Base-by-base conservation (phyloP, 2,797 vertebrate genomes). In the Gymnodraco acuticeps region DNA sequence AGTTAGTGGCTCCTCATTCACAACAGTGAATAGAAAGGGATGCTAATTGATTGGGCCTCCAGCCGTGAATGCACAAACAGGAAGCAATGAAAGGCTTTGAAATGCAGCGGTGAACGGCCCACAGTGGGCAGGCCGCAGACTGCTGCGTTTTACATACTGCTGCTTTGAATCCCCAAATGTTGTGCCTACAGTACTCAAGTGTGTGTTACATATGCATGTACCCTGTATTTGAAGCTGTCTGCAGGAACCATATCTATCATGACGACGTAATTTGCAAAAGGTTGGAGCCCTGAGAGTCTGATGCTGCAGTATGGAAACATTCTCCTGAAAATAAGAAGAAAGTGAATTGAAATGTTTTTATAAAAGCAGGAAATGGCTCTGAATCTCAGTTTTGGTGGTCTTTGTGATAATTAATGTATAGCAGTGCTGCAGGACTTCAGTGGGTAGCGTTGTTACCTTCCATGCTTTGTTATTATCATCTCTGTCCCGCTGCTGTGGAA, bases 261-360 rank as follows among this genome's bases (percentile, higher is more conserved):
- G 87, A 97, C 80, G 75, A 96, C 90, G 56, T 97, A 97, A 58
- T 94, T 95, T 42, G 92, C 87, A 50, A 94, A 95, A 0, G 95
- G 95, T 67, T 95, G 92, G 77, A 97, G 92, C 5, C 96, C 96
- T 1, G 92, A 93, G 0, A 96, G 76, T 42, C 91, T 92, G 89
- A 97, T 84, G 80, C 94, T 96, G 91, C 96, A 96, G 61, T 96
- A 95, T 33, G 96, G 96, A 85, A 97, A 97, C 96, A 96, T 96
- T 58, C 96, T 93, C 89, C 96, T 97, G 81, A 51, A 80, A 66
- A 6, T 63, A 45, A 53, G 0, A 42, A 56, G 52, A 47, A 12
- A 52, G n/a, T 10, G 11, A 58, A 10, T 33, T 38, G 14, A 13
- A 15, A 43, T 7, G 1, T 14, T 31, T 62, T 59, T 31, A 10